phyloP scores from a whole-genome alignment of 2,797 vertebrate genomes.

The Pseudochaenichthys georgianus region DNA sequence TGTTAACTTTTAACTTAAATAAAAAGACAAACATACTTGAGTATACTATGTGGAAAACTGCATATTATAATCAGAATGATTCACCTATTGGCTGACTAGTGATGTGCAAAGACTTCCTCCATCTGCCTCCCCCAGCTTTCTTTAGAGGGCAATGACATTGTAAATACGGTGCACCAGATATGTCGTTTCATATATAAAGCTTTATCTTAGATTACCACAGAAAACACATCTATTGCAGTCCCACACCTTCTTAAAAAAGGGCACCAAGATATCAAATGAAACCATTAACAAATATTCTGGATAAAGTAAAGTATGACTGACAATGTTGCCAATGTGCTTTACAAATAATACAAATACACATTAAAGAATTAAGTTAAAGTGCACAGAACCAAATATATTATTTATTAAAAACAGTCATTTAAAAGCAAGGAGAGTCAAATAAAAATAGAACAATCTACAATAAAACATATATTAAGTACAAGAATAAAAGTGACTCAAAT shows the following conservation, averaged over 20 bases:
- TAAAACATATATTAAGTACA: too few relatives aligned
- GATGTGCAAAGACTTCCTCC: conserved; percentile 3
- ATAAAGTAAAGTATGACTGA: background rate
- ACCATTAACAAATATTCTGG: background rate
- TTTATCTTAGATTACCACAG: background rate
- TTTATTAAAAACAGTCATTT: too few relatives aligned
- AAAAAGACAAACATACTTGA: background rate
- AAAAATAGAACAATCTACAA: too few relatives aligned
- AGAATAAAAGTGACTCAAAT: too few relatives aligned
- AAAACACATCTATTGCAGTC: background rate
- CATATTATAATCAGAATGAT: conserved; percentile 19
- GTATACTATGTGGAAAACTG: background rate
- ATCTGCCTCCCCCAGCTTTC: conserved; percentile 14
- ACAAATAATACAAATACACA: too few relatives aligned
- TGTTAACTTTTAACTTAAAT: background rate
- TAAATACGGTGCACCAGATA: background rate
- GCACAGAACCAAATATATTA: too few relatives aligned
- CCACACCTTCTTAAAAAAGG: background rate
- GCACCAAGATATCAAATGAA: background rate
- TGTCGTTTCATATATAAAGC: background rate
- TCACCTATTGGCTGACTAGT: conserved; percentile 28
- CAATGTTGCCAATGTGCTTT: background rate
- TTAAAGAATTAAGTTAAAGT: too few relatives aligned
- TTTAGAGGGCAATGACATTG: background rate
- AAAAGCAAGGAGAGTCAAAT: too few relatives aligned